Evolutionary conservation across 2,113 vertebrate genomes (phyloP), one percentile per base, ranked within the genome.

Genomic region (Pollachius pollachius): DNA sequence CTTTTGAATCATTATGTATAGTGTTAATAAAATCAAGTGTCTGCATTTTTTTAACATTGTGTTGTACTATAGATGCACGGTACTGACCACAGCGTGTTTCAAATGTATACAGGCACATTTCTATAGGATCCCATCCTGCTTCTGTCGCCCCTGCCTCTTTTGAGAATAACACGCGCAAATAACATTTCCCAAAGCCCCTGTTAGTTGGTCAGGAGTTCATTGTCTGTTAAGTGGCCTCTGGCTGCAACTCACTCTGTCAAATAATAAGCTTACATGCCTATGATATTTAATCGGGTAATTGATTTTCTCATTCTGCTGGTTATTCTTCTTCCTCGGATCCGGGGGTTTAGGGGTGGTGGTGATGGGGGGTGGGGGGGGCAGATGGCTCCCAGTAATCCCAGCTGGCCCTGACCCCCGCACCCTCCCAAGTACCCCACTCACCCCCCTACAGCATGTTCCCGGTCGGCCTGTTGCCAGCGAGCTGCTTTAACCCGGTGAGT

Each of bases 231-330:
- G 54, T n/a, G 54, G 54, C 54, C 13, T n/a, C 54, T 13, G 9
- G 5, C n/a, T 1, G 41, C 8, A 9, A 48, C 8, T 12, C 12
- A 48, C 8, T 23, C 23, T 62, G 21, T 34, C 41, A 48, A 48
- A 48, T 64, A 37, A 30, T 73, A 73, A 78, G 72, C 64, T 78
- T 61, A 77, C 15, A 63, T 41, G 71, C 71, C 68, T 77, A 16
- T 76, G 81, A 86, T 87, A 87, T 86, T 87, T 82, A 87, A 78
- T 81, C 78, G 83, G 75, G 62, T 64, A 15, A 84, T 79, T 91
- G 89, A 91, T 89, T 90, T 87, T 83, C 84, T 85, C 78, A 75
- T 81, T 82, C 81, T 82, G 81, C 86, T 81, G 73, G 84, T 78
- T 67, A 80, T 48, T 48, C 41, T 12, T 48, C 41, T 48, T 48